Evolutionary conservation across 2,888 invertebrate genomes (phyloP), one percentile per base, ranked within the genome.

Genomic region (Agriopis aurantiaria): DNA sequence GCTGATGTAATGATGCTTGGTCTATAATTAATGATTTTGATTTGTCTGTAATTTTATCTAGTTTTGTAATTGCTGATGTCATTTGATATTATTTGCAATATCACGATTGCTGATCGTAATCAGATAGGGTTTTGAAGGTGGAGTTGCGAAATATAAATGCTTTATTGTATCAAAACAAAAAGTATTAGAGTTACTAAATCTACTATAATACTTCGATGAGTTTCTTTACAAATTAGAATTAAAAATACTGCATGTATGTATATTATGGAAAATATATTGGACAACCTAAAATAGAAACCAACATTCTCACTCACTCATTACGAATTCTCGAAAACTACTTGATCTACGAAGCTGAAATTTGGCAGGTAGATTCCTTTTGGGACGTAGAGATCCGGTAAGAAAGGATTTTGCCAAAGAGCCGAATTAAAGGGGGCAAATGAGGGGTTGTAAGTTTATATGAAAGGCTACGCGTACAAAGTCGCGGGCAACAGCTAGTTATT

Each of bases 21-120:
- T 65, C 66, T 74, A 75, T 75, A 73, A 77, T 75, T 75, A 75
- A 77, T 74, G 74, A 73, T 68, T 76, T 71, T 72, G 73, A 75
- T 75, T 75, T 52, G 72, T 71, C 69, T 56, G 71, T 73, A 70
- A 75, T 72, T 74, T 69, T 67, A 71, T 73, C 71, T 73, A 69
- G 75, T 77, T 69, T 77, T 69, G 74, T 74, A 75, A 77, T 74
- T 72, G 70, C 64, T 68, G 65, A 74, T 77, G 75, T 73, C 76
- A 74, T 63, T 55, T 65, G 74, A 67, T 74, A 71, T 71, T 66
- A 53, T 67, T 70, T 62, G 70, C 66, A 58, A 69, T 46, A 69
- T 63, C 66, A 63, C 62, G 66, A 62, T 52, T 55, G 48, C 14
- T 64, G 69, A 61, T 58, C 49, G 70, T 62, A 65, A 65, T 66